Conservation (phyloP, 53 echinoderm and acorn worm species). For the Pentamera pediparva region DNA sequence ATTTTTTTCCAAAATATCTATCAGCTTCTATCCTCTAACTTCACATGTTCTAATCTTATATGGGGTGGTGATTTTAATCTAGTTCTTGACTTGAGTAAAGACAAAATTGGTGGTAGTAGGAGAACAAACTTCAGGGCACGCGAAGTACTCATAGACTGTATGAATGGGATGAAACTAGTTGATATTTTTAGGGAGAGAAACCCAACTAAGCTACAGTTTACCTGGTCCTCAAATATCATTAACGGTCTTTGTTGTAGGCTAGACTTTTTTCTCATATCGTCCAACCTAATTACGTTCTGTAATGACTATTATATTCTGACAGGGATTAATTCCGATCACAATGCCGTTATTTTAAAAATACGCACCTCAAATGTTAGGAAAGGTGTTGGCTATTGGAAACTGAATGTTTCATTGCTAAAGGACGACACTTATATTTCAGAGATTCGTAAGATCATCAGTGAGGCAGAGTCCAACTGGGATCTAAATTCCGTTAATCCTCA, state of each 20-base stretch:
- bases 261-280: not conserved
- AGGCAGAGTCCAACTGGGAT: not conserved
- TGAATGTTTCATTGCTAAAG: not conserved
- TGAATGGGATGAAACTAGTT: not conserved
- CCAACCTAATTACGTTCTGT: not conserved
- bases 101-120: not conserved
- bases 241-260: not conserved
- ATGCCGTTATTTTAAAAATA: not conserved
- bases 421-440: not conserved
- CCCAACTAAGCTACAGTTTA: not conserved
- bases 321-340: not conserved
- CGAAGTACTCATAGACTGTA: not conserved
- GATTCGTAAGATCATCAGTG: not conserved
- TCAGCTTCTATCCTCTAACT: not conserved
- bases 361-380: not conserved
- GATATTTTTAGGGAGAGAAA: not conserved
- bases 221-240: not conserved
- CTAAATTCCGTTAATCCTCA: not conserved
- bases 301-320: constrained; percentile 4
- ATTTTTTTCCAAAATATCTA: not conserved
- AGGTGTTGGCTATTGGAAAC: constrained; percentile 2
- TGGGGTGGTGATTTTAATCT: not conserved
- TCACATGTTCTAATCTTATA: not conserved
- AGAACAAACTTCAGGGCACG: not conserved
- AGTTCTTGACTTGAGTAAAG: not conserved